Base-by-base conservation (phyloP, 2,113 vertebrate species). In the Lepidothrix coronata region DNA sequence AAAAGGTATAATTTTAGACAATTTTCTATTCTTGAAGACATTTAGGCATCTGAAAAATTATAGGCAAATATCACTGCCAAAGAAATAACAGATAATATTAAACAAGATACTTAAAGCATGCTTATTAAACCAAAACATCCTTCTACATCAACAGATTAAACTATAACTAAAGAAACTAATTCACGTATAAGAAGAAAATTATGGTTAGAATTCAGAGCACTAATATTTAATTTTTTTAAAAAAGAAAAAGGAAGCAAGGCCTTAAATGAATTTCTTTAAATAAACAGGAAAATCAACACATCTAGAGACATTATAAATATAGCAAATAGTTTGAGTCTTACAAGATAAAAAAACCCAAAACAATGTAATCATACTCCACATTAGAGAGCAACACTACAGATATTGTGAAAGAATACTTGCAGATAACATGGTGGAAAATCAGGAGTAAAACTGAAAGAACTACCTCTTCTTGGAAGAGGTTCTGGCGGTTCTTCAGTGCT, bases 381-480 rank as follows among this genome's bases (percentile, higher is more conserved):
- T 66, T 49, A 76, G 21, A 68, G 5, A 77, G 6, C 27, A 54
- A 15, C 2, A 3, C 4, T 23, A 43, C 11, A 65, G 24, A 68
- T 28, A 68, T 3, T 30, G 17, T 5, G 4, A 55, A 71, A 88
- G 22, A 59, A 57, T 52, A 58, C 8, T 70, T 67, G 58, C 65
- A 63, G 43, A 74, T 14, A 93, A 30, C 6, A 3, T 2, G 12
- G 7, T 58, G 9, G 54, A 92, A 91, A 79, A 83, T 15, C 19
- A 61, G 22, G 18, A 91, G 18, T 35, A 91, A 89, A 95, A 91
- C 11, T 23, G 73, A 87, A 70, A 82, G 18, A 79, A 91, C 8
- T 97, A 99, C 99, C 99, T 99, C 99, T 97, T 99, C 99, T 96
- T 99, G 99, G 96, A 99, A 99, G 93, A 99, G 99, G 92, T 99